Base-by-base conservation (phyloP, 2,888 invertebrate species). In the Plemyria rubiginata region DNA sequence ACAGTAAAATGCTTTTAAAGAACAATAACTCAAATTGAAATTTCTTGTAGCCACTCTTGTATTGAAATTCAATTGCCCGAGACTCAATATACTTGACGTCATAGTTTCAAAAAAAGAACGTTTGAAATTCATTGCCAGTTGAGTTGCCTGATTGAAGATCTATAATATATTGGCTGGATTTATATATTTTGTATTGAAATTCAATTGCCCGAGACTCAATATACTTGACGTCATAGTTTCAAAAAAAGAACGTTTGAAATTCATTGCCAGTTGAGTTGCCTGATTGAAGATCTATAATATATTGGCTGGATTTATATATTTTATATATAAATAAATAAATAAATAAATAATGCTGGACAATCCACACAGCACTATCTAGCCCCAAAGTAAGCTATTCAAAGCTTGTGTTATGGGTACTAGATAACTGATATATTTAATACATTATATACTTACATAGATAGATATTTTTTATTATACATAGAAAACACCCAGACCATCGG, bases 21-120 rank as follows among this genome's bases (percentile, higher is more conserved):
- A 12, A 29, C 62, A 60, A 54, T 62, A 57, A 50, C 53, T 62
- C 36, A 56, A 56, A 60, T 53, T 60, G 43, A 50, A 52, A 60
- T 57, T 45, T 55, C 22, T 36, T 41, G 52, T 48, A 29, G 45
- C 58, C 46, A 51, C 53, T 53, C 38, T 28, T 46, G 55, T 64
- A 56, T 60, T 56, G 56, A 49, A 48, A 60, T 64, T 56, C 64
- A 57, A 60, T 64, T 43, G 58, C 6, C 6, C 16, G 16, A 45
- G 50, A 45, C 54, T 54, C 29, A n/a, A 43, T 54, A 51, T 16
- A n/a, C 36, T 54, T 51, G 62, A 55, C 48, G 13, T 58, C 38
- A 54, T 54, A 57, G 62, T 58, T 51, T 15, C 40, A 0, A 12
- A 58, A 62, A 62, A 57, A 58, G n/a, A 49, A 29, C 45, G 22